Base-by-base conservation (phyloP, 2,113 vertebrate genomes). In the Aspiorhynchus laticeps region DNA sequence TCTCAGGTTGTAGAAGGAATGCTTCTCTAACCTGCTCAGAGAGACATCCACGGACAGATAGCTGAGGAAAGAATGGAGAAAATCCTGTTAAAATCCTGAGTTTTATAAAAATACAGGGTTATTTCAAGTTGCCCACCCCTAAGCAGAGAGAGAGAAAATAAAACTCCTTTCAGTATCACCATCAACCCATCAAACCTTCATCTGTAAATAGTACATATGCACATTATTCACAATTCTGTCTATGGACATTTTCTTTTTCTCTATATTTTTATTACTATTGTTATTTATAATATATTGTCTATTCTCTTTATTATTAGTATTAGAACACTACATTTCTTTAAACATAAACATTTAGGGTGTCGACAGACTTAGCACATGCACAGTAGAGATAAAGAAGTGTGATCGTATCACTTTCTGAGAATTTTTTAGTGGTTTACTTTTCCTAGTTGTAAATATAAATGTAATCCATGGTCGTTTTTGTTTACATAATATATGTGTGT, bases 31-130 rank as follows among this genome's bases (percentile, higher is more conserved):
- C 46, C 93, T 95, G 92, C 93, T 93, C 91, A 99, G 94, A 26
- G 93, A 95, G 88, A 95, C 91, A 56, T 99, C 98, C 91, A 98
- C 96, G 7, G 96, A 97, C 88, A 99, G 95, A 88, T 97, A 96
- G 92, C 98, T 99, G 90, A 89, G 90, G 82, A 83, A 84, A 89
- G 93, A 67, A 80, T 9, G 61, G n/a, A 84, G 67, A 15, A 86
- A 38, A n/a, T 19, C 10, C 8, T 21, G 1, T 38, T 85, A 3
- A 86, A 71, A 80, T 61, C 28, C 28, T 59, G 10, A 80, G 2
- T 80, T 38, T 56, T 53, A 53, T 36, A 21, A 31, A 53, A 41
- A 80, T 61, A n/a, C 79, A 36, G n/a, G n/a, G 24, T 83, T 61
- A 36, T 80, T 53, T 61, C 5, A 51, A 80, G 10, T 38, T 33